Evolutionary conservation across 2,797 vertebrate species (phyloP), one percentile per base, ranked within the genome.

Genomic region (Crypturellus tataupa): DNA sequence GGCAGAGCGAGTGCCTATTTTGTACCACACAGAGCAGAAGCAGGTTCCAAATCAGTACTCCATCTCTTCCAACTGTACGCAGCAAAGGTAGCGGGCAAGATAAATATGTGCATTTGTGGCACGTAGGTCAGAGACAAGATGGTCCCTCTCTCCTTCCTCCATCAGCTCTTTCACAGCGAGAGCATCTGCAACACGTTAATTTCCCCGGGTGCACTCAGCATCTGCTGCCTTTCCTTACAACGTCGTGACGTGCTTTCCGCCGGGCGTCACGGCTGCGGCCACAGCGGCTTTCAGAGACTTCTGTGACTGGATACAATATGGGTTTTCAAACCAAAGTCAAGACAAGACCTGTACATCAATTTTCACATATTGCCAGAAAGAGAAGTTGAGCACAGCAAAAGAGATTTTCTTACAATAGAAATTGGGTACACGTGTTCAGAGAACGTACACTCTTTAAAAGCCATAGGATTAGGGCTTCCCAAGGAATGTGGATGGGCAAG

Each of bases 181-280:
- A 94, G 49, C 94, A 91, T 85, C 87, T 95, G 91, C 73, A 95
- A 51, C 40, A 88, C 70, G 86, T 93, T 80, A 64, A 64, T 88
- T 91, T 89, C 80, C 70, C 81, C 67, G 31, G 35, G 39, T 81
- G 0, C 8, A 5, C 64, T 94, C 85, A 64, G 91, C 91, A 86
- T 94, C 93, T 96, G 94, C 67, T 87, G 83, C 82, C 82, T 78
- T 68, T 68, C 47, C 75, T 82, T 55, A 55, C 25, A 29, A 86
- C 56, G 29, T 42, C 4, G 0, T 10, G 35, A 25, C 37, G 11
- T 10, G 37, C 63, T 88, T 92, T 82, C 83, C 86, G 80, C 71
- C 75, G 25, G 24, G 59, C n/a, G 1, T 79, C 90, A 86, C 73
- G 63, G 63, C 1, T 1, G 42, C 63, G 51, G 46, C 9, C 53